phyloP scores from a whole-genome alignment of 2,797 vertebrate genomes.

The Vultur gryphus region DNA sequence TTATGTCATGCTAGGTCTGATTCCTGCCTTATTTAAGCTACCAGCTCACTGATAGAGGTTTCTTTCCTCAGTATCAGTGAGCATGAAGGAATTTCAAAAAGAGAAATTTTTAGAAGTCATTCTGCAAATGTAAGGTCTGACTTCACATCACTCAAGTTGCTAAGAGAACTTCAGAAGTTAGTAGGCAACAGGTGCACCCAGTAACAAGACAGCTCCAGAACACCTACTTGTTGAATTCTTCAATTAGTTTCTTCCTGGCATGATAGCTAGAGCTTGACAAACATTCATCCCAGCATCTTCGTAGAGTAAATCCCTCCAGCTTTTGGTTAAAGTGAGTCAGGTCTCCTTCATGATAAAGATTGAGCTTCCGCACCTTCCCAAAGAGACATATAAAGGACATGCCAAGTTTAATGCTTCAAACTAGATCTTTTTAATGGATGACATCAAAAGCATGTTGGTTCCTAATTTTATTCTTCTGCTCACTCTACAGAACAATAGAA shows the following conservation, averaged over 20 bases:
- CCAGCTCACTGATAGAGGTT: background rate
- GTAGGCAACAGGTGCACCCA: background rate
- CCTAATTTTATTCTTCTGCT: background rate
- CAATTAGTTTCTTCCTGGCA: constrained; percentile 67
- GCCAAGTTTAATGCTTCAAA: background rate
- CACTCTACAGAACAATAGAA: background rate
- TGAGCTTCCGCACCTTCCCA: constrained; percentile 83
- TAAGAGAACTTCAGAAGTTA: background rate
- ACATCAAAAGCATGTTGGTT: background rate
- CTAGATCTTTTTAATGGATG: background rate
- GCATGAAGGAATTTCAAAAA: background rate
- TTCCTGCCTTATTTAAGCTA: background rate
- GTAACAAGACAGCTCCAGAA: background rate
- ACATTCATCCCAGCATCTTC: constrained; percentile 91
- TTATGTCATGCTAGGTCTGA: background rate
- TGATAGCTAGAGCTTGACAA: constrained; percentile 78
- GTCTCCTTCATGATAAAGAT: constrained; percentile 88
- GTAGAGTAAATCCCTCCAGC: constrained; percentile 82
- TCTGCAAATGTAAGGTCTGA: background rate
- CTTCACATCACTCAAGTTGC: background rate
- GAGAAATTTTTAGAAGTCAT: background rate
- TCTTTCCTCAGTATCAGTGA: background rate
- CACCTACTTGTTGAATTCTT: constrained; percentile 86
- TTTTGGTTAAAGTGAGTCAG: constrained; percentile 87
- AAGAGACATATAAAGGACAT: background rate